Evolutionary conservation across 2,113 vertebrate species (phyloP), one percentile per base, ranked within the genome.

Genomic region (Pungitius pungitius): DNA sequence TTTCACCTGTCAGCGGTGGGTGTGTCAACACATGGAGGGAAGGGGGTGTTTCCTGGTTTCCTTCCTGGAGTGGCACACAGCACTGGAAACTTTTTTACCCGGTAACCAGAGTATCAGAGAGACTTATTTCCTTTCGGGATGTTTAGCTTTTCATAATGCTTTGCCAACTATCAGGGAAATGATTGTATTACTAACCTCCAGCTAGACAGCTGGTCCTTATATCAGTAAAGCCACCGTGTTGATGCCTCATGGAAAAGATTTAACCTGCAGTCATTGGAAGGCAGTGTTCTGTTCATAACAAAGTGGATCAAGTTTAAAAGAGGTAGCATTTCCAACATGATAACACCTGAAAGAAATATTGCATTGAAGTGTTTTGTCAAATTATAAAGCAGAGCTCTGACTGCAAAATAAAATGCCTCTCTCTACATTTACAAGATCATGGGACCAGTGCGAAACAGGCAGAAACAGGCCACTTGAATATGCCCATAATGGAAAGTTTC

Each of bases 1-100:
- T 87, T 88, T 80, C 79, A 88, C 80, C 78, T 69, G 88, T 83
- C 78, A 79, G 68, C 73, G 33, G 69, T 7, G 1, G 65, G 52
- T 69, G 69, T 73, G 76, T 68, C 84, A 82, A 86, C 80, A 85
- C 66, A 74, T 10, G 45, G 70, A 74, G 42, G 7, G 24, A 37
- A 73, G 69, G 66, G 17, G 30, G 51, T 6, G 14, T 69, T 81
- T 87, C 49, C 83, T 27, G 54, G 71, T n/a, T n/a, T n/a, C n/a
- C n/a, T n/a, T n/a, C n/a, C n/a, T 78, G 85, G 80, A 85, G 33
- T 62, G 75, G 75, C 60, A 77, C 51, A 61, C 55, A 62, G 72
- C 37, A n/a, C 58, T 55, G 47, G 68, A 85, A 87, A 77, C 69
- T 72, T 54, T 86, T 87, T 81, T 82, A 62, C 66, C 63, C 76